Conservation (phyloP, 1,140 invertebrate genomes). For the Portunus trituberculatus region DNA sequence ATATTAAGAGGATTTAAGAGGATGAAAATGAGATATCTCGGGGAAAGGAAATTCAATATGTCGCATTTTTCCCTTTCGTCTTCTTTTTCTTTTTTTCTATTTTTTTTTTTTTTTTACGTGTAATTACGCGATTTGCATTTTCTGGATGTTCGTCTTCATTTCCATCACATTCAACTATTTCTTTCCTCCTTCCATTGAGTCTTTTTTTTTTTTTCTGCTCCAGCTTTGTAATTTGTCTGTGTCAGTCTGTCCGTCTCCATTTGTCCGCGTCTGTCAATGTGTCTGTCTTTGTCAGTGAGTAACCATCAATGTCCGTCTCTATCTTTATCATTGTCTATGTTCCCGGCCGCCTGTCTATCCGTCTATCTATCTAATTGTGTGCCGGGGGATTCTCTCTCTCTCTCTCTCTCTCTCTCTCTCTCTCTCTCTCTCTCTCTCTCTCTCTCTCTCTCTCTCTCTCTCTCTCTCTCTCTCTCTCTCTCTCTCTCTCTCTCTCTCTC, state of each 20-base stretch:
- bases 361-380: neutral
- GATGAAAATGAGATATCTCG: too few species aligned
- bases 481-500: too few species aligned
- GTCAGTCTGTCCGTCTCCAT: neutral
- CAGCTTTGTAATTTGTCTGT: too few species aligned
- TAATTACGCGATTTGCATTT: too few species aligned
- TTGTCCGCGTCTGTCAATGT: neutral
- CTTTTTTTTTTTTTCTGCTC: neutral
- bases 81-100: conserved; percentile 78
- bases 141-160: too few species aligned
- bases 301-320: neutral
- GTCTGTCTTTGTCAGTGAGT: too few species aligned
- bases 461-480: too few species aligned
- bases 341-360: neutral
- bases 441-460: conserved; percentile 1
- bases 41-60: neutral
- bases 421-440: conserved; percentile 33
- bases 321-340: neutral
- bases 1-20: too few species aligned
- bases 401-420: conserved; percentile 11
- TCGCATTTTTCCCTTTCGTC: conserved; percentile 78
- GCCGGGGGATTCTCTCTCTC: neutral
- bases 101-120: neutral
- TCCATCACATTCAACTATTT: neutral
- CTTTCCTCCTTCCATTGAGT: neutral